Conservation (phyloP, 2,113 vertebrate genomes). For the Galbula dea region DNA sequence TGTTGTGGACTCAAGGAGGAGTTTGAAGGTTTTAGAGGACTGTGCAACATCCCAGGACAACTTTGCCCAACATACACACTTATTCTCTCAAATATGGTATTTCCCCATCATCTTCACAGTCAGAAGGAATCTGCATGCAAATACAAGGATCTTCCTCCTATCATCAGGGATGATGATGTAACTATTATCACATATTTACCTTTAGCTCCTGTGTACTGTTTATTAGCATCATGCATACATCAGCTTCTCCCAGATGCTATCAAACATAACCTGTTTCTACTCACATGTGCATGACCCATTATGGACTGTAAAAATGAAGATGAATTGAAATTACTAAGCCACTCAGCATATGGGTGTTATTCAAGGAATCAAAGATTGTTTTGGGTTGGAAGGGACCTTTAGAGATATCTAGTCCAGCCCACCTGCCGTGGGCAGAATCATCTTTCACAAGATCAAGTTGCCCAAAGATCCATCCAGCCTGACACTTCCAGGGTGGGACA, state of each 20-base stretch:
- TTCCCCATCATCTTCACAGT: not conserved
- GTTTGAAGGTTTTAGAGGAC: not conserved
- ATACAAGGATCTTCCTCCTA: not conserved
- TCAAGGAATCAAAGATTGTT: not conserved
- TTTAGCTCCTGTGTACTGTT: not conserved
- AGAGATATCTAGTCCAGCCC: not conserved
- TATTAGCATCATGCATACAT: not conserved
- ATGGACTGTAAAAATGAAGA: not conserved
- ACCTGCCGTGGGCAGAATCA: too few species aligned
- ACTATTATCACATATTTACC: not conserved
- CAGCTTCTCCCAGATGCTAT: not conserved
- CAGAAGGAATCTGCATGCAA: not conserved
- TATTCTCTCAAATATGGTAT: not conserved
- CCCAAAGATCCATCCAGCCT: not conserved
- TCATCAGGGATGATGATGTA: not conserved
- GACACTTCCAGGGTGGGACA: not conserved
- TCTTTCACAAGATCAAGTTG: not conserved
- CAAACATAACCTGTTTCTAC: not conserved
- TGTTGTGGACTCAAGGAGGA: not conserved
- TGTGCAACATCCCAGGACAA: not conserved
- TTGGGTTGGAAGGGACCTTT: not conserved
- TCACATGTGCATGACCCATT: not conserved
- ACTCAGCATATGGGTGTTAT: not conserved
- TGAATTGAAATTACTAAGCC: not conserved
- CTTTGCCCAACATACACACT: not conserved